Evolutionary conservation across 2,888 invertebrate genomes (phyloP).

Genomic region (Scaptomyza reducta): DNA sequence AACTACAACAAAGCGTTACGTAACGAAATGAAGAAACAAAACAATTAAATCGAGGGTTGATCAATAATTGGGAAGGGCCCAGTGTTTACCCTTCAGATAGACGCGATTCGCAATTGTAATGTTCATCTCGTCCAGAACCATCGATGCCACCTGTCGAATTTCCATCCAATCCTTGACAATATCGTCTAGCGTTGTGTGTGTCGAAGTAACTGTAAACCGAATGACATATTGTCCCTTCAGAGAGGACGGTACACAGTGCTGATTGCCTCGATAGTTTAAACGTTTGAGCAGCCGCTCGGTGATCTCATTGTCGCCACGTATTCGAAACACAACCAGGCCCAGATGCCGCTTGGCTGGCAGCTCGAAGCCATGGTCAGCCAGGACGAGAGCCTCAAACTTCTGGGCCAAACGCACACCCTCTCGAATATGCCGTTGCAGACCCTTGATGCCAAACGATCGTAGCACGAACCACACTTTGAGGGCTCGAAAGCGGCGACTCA

Average conservation of each 20-base stretch:
- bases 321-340: constrained; percentile 94
- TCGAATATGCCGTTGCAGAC: constrained; percentile 96
- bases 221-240: constrained; percentile 96
- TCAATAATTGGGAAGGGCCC: constrained; percentile 55
- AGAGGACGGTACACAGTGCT: constrained; percentile 97
- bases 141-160: constrained; percentile 89
- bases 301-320: constrained; percentile 92
- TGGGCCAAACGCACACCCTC: constrained; percentile 95
- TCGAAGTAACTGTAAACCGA: constrained; percentile 95
- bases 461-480: constrained; percentile 98
- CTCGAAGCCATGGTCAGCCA: constrained; percentile 94
- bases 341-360: constrained; percentile 94
- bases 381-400: constrained; percentile 94
- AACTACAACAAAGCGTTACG: constrained; percentile 7
- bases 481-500: constrained; percentile 96
- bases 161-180: constrained; percentile 94
- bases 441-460: constrained; percentile 95
- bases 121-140: constrained; percentile 88
- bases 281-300: constrained; percentile 95
- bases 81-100: constrained; percentile 89
- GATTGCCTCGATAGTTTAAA: constrained; percentile 92
- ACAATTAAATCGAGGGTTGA: not conserved
- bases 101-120: constrained; percentile 86
- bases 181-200: constrained; percentile 91
- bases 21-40: constrained; percentile 3